Percentiles rank a stretch among this genome's conserved stretches.
Conservation (phyloP, 2,797 vertebrate genomes). For the Pelodytes ibericus region DNA sequence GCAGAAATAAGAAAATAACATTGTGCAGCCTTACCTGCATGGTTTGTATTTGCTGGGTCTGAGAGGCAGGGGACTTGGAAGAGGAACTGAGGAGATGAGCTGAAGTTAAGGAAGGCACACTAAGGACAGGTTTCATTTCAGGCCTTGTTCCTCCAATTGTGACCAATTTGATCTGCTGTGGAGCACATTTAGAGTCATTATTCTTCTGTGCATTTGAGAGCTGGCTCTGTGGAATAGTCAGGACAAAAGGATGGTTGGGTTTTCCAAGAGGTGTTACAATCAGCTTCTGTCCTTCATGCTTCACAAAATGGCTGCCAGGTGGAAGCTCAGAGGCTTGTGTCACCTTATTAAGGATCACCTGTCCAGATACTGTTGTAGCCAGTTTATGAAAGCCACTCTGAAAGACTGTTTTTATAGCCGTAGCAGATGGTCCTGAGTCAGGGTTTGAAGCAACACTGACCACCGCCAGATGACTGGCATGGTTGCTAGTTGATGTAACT, state of each 20-base stretch:
- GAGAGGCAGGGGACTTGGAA: conserved; percentile 86
- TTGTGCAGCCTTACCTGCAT: too few species aligned
- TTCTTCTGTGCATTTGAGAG: conserved; percentile 75
- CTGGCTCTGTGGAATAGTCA: conserved; percentile 86
- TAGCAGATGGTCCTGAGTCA: conserved; percentile 63
- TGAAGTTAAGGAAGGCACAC: conserved; percentile 75
- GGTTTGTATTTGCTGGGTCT: too few species aligned
- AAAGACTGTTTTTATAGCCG: conserved; percentile 67
- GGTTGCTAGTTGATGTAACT: conserved; percentile 66
- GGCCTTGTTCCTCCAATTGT: conserved; percentile 82
- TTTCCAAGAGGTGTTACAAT: conserved; percentile 90
- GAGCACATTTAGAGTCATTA: conserved; percentile 77
- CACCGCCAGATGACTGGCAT: conserved; percentile 66
- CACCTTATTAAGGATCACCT: conserved; percentile 93
- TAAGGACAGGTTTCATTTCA: conserved; percentile 86
- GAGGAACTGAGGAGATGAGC: conserved; percentile 80
- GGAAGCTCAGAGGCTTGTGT: conserved; percentile 81
- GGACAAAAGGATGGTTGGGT: conserved; percentile 88
- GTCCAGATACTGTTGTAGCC: conserved; percentile 84
- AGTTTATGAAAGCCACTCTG: conserved; percentile 83
- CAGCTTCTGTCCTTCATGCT: conserved; percentile 93
- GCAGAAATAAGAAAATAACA: too few species aligned
- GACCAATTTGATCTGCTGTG: conserved; percentile 93
- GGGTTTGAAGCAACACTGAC: conserved; percentile 70
- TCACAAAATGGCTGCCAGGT: conserved; percentile 79